Evolutionary conservation across 2,797 vertebrate species (phyloP).

Genomic region (Melanotaenia maccullochi): DNA sequence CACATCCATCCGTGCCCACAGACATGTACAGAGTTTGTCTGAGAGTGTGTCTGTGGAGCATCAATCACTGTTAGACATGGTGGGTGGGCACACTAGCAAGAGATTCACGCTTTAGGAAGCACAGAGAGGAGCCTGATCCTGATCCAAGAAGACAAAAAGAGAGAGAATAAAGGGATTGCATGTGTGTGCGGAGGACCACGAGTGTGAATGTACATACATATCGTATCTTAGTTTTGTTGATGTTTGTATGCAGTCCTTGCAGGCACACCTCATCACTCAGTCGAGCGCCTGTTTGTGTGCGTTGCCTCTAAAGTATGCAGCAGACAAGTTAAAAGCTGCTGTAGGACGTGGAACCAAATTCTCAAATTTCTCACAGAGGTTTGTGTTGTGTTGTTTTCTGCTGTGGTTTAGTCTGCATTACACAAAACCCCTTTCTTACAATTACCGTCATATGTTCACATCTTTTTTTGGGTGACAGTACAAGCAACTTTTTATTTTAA

Average conservation of each 20-base stretch:
- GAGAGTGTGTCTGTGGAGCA: slow-evolving; percentile 52
- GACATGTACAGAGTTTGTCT: slow-evolving; percentile 31
- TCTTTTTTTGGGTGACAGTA: background rate
- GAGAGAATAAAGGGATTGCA: slow-evolving; percentile 18
- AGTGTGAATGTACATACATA: slow-evolving; percentile 15
- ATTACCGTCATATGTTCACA: background rate
- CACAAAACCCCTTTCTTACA: background rate
- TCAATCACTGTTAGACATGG: slow-evolving; percentile 78
- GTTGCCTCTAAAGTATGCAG: slow-evolving; percentile 29
- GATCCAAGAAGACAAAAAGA: slow-evolving; percentile 59
- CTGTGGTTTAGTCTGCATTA: background rate
- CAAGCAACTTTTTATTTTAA: background rate
- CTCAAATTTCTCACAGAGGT: no score
- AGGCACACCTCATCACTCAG: slow-evolving; percentile 33
- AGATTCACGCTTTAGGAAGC: slow-evolving; percentile 66
- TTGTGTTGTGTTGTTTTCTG: slow-evolving; percentile 1
- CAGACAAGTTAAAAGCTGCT: slow-evolving; percentile 6
- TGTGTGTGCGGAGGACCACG: slow-evolving; percentile 6
- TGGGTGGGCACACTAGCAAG: slow-evolving; percentile 60
- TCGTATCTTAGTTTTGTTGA: slow-evolving; percentile 14
- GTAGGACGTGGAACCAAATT: background rate
- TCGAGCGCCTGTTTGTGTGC: slow-evolving; percentile 28
- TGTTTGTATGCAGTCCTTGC: slow-evolving; percentile 28
- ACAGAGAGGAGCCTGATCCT: slow-evolving; percentile 47
- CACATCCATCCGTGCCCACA: slow-evolving; percentile 15